Conservation (phyloP, 2,797 vertebrate genomes). For the Ispidina lecontei region DNA sequence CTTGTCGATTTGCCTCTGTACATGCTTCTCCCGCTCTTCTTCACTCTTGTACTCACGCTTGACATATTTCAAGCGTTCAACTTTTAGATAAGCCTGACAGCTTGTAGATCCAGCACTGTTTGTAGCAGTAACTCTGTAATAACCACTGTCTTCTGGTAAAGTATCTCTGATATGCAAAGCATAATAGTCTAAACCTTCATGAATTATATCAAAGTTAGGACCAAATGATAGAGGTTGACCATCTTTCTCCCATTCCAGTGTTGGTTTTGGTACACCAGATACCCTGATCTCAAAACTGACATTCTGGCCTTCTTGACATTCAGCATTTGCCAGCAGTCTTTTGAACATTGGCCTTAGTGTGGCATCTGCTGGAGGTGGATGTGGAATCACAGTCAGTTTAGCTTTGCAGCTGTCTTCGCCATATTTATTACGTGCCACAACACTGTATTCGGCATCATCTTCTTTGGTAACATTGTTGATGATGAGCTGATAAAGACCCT, state of each 20-base stretch:
- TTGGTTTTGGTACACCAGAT: conserved; percentile 88
- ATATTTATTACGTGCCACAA: conserved; percentile 92
- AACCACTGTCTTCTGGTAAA: conserved; percentile 93
- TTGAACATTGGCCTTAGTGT: conserved; percentile 99
- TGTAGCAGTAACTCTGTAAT: conserved; percentile 95
- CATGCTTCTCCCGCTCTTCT: conserved; percentile 84
- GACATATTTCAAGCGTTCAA: conserved; percentile 88
- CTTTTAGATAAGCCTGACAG: conserved; percentile 94
- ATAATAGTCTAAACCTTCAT: conserved; percentile 97
- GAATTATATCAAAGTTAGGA: conserved; percentile 93
- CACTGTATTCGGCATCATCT: conserved; percentile 94
- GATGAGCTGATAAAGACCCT: conserved; percentile 94
- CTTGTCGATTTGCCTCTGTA: conserved; percentile 90
- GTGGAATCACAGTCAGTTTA: conserved; percentile 89
- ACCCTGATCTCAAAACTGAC: conserved; percentile 96
- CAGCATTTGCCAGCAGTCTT: conserved; percentile 93
- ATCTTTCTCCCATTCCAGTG: conserved; percentile 96
- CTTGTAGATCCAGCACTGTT: conserved; percentile 97
- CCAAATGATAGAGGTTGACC: conserved; percentile 90
- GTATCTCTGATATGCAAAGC: conserved; percentile 94
- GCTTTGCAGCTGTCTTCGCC: conserved; percentile 99
- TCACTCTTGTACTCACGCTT: conserved; percentile 88
- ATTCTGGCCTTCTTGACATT: conserved; percentile 94
- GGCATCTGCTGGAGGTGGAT: conserved; percentile 90
- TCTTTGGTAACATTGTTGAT: conserved; percentile 87